These are phyloP conservation scores for Ametastegia equiseti DNA, from an alignment of 2,888 invertebrate genomes.

Conservation along the genomic window DNA sequence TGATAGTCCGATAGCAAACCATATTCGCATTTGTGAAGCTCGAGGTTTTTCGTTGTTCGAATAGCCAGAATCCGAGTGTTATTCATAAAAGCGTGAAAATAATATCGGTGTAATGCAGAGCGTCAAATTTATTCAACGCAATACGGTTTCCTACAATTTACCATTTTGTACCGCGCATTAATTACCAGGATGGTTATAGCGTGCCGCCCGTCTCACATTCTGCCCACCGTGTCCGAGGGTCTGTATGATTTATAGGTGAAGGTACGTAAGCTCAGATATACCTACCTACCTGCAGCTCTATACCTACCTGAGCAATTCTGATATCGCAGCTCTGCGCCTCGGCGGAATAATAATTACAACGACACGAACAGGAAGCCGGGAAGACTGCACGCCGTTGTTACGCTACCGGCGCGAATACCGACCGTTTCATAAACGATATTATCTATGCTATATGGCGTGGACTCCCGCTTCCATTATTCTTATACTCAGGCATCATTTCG, in stretches of 20 bases:
- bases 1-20: too few species aligned
- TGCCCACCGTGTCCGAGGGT: constrained; percentile 61
- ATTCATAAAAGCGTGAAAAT: constrained; percentile 47
- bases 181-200: constrained; percentile 27
- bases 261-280: constrained; percentile 36
- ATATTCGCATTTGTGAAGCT: too few species aligned
- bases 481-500: background rate
- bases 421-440: constrained; percentile 35
- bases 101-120: constrained; percentile 16
- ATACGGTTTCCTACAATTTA: constrained; percentile 44
- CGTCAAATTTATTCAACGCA: constrained; percentile 40
- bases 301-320: background rate
- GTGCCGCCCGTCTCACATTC: constrained; percentile 59
- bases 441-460: too few species aligned
- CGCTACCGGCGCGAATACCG: constrained; percentile 31
- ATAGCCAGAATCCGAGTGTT: too few species aligned
- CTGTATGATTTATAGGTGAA: constrained; percentile 35
- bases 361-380: constrained; percentile 39
- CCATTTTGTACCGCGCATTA: constrained; percentile 46
- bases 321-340: background rate
- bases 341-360: constrained; percentile 33
- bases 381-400: constrained; percentile 17
- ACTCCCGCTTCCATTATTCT: too few species aligned
- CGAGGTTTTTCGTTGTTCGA: too few species aligned
- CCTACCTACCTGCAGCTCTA: constrained; percentile 49